These are phyloP conservation scores for Lordiphosa clarofinis DNA, from an alignment of 1,140 invertebrate genomes.

Conservation along the genomic window DNA sequence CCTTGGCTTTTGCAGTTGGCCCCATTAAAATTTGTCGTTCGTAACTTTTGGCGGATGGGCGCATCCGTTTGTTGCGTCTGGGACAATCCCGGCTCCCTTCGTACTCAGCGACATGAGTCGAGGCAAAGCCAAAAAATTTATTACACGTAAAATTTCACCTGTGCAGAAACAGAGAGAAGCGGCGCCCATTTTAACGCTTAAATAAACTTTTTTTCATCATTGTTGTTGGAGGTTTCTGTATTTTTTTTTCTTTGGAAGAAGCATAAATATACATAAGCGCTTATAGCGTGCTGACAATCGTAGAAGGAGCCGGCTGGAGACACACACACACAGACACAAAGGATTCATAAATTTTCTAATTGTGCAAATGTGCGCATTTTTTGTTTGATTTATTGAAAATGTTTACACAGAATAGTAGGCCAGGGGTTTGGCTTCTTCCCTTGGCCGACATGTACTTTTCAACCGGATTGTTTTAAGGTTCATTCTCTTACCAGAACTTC, in stretches of 20 bases:
- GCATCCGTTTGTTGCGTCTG: constrained; percentile 47
- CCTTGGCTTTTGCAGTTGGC: no score
- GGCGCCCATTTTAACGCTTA: constrained; percentile 52
- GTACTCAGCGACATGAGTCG: not conserved
- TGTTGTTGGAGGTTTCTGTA: no score
- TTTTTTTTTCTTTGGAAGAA: no score
- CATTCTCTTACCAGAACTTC: constrained; percentile 2
- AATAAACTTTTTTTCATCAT: no score
- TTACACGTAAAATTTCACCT: constrained; percentile 64
- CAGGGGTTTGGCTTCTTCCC: not conserved
- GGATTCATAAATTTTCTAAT: constrained; percentile 66
- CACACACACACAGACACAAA: no score
- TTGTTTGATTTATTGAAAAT: constrained; percentile 54
- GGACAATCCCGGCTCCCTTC: no score
- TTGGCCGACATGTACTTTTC: no score
- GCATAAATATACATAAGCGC: no score
- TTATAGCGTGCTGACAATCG: no score
- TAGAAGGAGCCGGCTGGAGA: no score
- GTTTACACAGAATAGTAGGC: constrained; percentile 1
- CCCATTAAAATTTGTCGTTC: constrained; percentile 48
- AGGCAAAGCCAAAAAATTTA: constrained; percentile 62
- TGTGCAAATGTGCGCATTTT: constrained; percentile 49
- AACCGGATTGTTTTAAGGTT: not conserved
- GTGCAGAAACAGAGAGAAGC: constrained; percentile 17
- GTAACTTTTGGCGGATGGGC: constrained; percentile 34